A percentile compares a stretch with the other conserved stretches of the same genome.
These are phyloP conservation scores for Orchesella flavescens DNA, from an alignment of 2,888 invertebrate species.

Conservation along the genomic window DNA sequence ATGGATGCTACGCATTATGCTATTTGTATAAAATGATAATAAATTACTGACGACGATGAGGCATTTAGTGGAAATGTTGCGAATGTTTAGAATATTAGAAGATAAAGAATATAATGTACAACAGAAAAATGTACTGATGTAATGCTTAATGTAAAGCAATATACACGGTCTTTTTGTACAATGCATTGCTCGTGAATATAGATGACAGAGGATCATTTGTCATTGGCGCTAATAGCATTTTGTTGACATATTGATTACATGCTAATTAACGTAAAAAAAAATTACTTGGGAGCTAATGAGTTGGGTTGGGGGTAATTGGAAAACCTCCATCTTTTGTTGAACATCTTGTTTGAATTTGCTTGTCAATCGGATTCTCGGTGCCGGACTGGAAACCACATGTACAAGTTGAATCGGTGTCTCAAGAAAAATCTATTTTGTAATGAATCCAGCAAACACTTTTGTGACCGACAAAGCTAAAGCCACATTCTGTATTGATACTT, in stretches of 20 bases:
- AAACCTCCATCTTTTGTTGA: too few relatives aligned
- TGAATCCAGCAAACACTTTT: not conserved
- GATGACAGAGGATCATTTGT: conserved; percentile 32
- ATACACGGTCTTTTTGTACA: too few relatives aligned
- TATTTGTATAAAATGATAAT: conserved; percentile 10
- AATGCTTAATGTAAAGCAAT: not conserved
- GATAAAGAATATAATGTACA: not conserved
- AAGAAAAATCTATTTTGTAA: not conserved
- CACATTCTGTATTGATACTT: too few relatives aligned
- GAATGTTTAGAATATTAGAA: not conserved
- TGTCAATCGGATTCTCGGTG: too few relatives aligned
- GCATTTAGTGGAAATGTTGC: not conserved
- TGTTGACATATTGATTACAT: conserved; percentile 45
- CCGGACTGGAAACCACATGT: too few relatives aligned
- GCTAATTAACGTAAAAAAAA: conserved; percentile 27
- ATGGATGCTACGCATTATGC: not conserved
- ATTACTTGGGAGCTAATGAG: not conserved
- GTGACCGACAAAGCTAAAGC: too few relatives aligned
- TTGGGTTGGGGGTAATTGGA: not conserved
- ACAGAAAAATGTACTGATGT: not conserved
- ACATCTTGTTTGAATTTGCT: too few relatives aligned
- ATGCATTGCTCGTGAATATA: too few relatives aligned
- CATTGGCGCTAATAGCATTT: conserved; percentile 41
- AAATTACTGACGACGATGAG: conserved; percentile 25
- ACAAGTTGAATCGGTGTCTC: not conserved